Evolutionary conservation across 2,888 invertebrate genomes (phyloP), one percentile per base, ranked within the genome.

Genomic region (Noctua janthina): DNA sequence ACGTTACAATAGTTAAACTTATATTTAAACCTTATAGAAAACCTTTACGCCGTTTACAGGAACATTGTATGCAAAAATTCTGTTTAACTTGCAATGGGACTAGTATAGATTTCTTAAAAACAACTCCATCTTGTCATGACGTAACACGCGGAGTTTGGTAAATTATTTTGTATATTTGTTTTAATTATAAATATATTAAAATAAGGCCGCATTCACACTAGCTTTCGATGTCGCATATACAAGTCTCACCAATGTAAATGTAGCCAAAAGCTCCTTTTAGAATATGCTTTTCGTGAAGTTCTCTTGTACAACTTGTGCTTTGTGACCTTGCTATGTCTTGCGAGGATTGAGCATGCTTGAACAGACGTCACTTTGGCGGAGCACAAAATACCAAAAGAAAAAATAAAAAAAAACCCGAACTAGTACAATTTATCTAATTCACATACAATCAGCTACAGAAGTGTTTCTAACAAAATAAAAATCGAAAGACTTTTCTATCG

Each of bases 11-110:
- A 93, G 90, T 93, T 92, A 92, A 94, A 93, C 95, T 95, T 95
- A 96, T 91, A 91, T 90, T 87, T 91, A 94, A 93, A 94, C 90
- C 94, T 94, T 95, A 95, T 92, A 84, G 93, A 95, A 92, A 94
- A 94, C 94, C 94, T 95, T 95, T 95, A 96, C 95, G 95, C 95
- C 95, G 95, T 95, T 89, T 95, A 95, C 95, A 96, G 96, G 96
- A 96, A 96, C 96, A 96, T 95, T 92, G 93, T 91, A 95, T 96
- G 94, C 95, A 95, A 95, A 95, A 94, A 94, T 94, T 89, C 94
- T 95, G 95, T 96, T 94, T 93, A 94, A 95, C 95, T 96, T 96
- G 96, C 96, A 96, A 96, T 95, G 95, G 94, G 96, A 96, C 96
- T 96, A 96, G 96, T 96, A 95, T 94, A 94, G 92, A 94, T 93